Percentiles rank a stretch among this genome's conserved stretches.
Conservation (phyloP, 2,113 vertebrate genomes). For the Mustela lutreola region DNA sequence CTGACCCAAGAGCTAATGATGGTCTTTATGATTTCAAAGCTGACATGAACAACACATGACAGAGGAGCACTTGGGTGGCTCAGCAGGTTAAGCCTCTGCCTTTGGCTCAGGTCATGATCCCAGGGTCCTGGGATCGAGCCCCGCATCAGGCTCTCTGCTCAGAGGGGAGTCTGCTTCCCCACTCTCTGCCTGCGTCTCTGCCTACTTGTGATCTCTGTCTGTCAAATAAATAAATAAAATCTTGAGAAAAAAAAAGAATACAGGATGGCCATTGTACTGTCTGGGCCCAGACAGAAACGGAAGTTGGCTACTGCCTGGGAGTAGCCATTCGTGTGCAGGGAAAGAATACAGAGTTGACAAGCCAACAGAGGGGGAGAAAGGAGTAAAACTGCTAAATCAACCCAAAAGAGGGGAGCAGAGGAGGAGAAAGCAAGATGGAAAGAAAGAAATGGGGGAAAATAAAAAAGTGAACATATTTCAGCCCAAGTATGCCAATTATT, state of each 20-base stretch:
- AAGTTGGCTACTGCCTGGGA: too few species aligned
- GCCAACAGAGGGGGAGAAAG: background rate
- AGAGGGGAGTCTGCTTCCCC: too few species aligned
- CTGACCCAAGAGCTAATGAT: background rate
- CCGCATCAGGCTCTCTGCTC: too few species aligned
- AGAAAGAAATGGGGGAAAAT: background rate
- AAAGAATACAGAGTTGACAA: background rate
- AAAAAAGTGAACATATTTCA: background rate
- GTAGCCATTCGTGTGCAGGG: background rate
- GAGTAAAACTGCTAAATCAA: background rate
- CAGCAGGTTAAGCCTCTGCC: too few species aligned
- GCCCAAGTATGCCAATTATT: background rate
- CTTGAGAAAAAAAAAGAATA: background rate
- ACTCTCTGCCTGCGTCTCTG: rapidly evolving
- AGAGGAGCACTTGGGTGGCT: too few species aligned
- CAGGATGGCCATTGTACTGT: background rate
- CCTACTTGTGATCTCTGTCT: too few species aligned
- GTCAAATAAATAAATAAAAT: too few species aligned
- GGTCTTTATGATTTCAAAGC: background rate
- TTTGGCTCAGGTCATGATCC: too few species aligned
- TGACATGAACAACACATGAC: background rate
- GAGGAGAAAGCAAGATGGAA: background rate
- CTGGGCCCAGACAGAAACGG: background rate
- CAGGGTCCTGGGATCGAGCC: too few species aligned
- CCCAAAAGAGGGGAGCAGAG: background rate